Evolutionary conservation across 2,888 invertebrate species (phyloP).

Genomic region (Cecidostiba fungosa): DNA sequence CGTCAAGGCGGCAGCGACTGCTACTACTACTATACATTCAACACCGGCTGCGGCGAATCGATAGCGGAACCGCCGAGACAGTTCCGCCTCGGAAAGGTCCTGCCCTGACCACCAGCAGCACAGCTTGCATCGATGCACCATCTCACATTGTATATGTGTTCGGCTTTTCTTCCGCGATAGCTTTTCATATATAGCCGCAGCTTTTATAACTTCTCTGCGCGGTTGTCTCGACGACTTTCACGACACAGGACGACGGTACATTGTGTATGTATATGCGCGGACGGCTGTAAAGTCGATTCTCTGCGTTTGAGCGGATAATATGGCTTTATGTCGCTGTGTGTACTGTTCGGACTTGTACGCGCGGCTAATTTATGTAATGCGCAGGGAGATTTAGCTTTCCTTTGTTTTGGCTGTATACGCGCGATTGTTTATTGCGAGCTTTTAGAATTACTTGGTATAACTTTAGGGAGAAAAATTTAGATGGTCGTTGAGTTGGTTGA

Average conservation of each 20-base stretch:
- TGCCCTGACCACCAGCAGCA: not conserved
- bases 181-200: not conserved
- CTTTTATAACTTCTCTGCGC: not conserved
- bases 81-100: slow-evolving; percentile 37
- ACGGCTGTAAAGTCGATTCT: not conserved
- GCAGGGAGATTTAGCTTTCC: not conserved
- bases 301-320: slow-evolving; percentile 1
- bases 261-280: not conserved
- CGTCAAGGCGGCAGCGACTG: slow-evolving; percentile 19
- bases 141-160: no score
- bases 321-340: not conserved
- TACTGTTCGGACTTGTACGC: not conserved
- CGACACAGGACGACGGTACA: not conserved
- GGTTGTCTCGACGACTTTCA: not conserved
- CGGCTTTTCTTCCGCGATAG: not conserved
- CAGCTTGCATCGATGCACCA: slow-evolving; percentile 2
- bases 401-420: not conserved
- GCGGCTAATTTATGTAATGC: not conserved
- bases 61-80: slow-evolving; percentile 45
- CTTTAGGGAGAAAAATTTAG: no score
- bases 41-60: slow-evolving; percentile 29
- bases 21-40: not conserved
- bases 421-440: not conserved
- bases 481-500: not conserved
- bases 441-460: no score